Evolutionary conservation across 1,140 invertebrate genomes (phyloP).

Genomic region (Panulirus ornatus): DNA sequence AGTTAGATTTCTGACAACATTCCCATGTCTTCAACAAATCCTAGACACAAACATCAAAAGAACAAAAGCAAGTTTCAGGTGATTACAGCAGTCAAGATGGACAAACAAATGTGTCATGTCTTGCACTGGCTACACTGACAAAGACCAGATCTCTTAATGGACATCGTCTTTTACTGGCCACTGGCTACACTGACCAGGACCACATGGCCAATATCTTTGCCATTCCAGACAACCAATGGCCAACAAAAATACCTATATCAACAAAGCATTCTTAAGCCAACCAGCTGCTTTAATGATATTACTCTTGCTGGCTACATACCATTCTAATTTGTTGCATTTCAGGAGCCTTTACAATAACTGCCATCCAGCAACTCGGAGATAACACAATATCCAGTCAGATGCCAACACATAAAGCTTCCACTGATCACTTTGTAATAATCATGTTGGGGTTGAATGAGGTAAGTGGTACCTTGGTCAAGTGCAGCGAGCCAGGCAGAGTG

Average conservation of each 20-base stretch:
- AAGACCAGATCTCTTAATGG: neutral
- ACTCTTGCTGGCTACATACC: neutral
- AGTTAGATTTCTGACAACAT: constrained; percentile 51
- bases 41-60: constrained; percentile 48
- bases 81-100: constrained; percentile 42
- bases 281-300: neutral
- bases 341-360: neutral
- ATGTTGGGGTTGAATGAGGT: constrained; percentile 12
- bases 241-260: neutral
- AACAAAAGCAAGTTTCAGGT: constrained; percentile 39
- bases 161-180: neutral
- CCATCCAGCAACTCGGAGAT: neutral
- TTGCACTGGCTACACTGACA: neutral
- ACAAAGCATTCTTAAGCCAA: no score
- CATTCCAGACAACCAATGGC: neutral
- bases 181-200: constrained; percentile 1
- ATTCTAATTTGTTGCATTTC: neutral
- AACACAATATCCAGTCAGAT: neutral
- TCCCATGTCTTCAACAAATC: constrained; percentile 56
- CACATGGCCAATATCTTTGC: neutral
- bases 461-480: constrained; percentile 11
- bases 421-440: neutral
- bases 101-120: constrained; percentile 6
- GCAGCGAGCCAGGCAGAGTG: constrained; percentile 12
- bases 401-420: neutral